phyloP scores from a whole-genome alignment of 2,888 invertebrate genomes.

The Lycaena phlaeas region DNA sequence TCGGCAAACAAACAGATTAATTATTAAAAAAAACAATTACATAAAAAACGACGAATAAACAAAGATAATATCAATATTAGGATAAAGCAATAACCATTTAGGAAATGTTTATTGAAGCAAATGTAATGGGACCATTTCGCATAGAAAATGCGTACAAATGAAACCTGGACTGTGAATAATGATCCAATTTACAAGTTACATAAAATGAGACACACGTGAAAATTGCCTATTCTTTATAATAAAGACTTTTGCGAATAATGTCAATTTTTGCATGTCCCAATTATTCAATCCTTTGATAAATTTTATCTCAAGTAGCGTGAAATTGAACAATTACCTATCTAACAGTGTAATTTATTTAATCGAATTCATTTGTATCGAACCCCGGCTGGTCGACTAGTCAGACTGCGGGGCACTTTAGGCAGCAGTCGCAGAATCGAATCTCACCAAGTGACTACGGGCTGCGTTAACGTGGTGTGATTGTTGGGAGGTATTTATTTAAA shows the following conservation, averaged over 20 bases:
- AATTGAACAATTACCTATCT: too few species aligned
- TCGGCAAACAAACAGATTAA: too few species aligned
- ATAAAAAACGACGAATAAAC: background rate
- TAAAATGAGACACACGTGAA: conserved; percentile 63
- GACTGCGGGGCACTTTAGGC: too few species aligned
- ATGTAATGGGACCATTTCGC: conserved; percentile 39
- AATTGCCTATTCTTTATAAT: conserved; percentile 70
- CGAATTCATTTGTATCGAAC: too few species aligned
- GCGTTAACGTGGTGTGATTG: too few species aligned
- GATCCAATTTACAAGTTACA: conserved; percentile 59
- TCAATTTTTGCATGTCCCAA: conserved; percentile 15
- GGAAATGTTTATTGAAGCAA: conserved; percentile 16
- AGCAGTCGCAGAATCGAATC: too few species aligned
- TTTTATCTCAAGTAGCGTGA: too few species aligned
- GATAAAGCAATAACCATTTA: background rate
- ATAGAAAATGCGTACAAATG: conserved; percentile 54
- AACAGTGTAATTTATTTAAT: too few species aligned
- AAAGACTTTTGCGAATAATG: conserved; percentile 40
- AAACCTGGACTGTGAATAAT: conserved; percentile 54
- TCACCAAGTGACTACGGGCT: too few species aligned
- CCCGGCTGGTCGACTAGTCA: too few species aligned
- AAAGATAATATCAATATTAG: background rate
- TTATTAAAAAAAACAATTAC: too few species aligned
- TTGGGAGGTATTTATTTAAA: too few species aligned
- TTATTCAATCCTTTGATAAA: background rate